These are phyloP conservation scores for Pogoniulus pusillus DNA, from an alignment of 2,797 vertebrate species.

Conservation along the genomic window DNA sequence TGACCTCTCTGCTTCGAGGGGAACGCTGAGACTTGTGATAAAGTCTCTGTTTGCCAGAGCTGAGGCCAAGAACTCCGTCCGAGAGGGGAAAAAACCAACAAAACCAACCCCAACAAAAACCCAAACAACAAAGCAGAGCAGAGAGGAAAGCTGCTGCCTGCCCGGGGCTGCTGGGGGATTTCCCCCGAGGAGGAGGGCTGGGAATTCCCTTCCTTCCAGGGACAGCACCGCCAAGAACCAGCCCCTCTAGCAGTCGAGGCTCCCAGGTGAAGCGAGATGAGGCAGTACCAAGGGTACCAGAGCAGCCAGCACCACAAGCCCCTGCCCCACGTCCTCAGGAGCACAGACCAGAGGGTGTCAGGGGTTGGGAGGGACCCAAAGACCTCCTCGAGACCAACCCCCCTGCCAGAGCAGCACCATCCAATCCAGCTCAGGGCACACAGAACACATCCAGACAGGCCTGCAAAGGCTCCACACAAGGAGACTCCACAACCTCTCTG, in stretches of 20 bases:
- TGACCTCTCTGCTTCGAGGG: conserved; percentile 27
- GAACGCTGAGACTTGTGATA: conserved; percentile 10
- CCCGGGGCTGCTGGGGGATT: conserved; percentile 45
- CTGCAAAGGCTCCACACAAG: too few relatives aligned
- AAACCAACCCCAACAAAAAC: too few relatives aligned
- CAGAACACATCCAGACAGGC: too few relatives aligned
- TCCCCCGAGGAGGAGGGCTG: conserved; percentile 19
- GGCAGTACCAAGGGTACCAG: not conserved
- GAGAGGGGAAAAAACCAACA: too few relatives aligned
- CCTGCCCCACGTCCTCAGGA: too few relatives aligned
- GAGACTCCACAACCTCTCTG: too few relatives aligned
- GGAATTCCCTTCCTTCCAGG: conserved; percentile 57
- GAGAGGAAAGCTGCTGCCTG: conserved; percentile 34
- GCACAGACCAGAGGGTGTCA: too few relatives aligned
- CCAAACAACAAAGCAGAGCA: not conserved
- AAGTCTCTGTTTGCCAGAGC: conserved; percentile 29
- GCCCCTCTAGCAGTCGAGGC: not conserved
- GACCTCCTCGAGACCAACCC: too few relatives aligned
- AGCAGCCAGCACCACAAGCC: too few relatives aligned
- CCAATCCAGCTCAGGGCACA: too few relatives aligned
- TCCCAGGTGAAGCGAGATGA: not conserved
- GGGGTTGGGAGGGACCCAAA: too few relatives aligned
- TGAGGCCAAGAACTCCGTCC: conserved; percentile 1
- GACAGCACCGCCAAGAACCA: conserved; percentile 22
- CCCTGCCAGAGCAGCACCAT: too few relatives aligned